Evolutionary conservation across 2,888 invertebrate species (phyloP).

Genomic region (Sturmia bella): DNA sequence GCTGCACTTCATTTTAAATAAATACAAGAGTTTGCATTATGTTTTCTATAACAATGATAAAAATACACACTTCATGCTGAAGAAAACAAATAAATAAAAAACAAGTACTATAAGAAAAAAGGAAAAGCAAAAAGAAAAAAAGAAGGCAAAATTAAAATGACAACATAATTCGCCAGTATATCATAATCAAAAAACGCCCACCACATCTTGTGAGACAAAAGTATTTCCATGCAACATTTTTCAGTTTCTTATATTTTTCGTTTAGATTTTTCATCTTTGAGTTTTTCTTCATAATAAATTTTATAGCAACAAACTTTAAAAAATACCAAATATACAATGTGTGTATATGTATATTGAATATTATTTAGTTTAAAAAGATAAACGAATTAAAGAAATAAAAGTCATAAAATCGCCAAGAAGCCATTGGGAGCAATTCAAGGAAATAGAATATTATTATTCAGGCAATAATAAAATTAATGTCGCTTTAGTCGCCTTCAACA

Average conservation of each 20-base stretch:
- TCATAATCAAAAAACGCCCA: slow-evolving; percentile 75
- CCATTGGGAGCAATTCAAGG: slow-evolving; percentile 23
- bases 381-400: slow-evolving; percentile 31
- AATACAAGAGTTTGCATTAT: slow-evolving; percentile 45
- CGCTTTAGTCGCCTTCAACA: neutral
- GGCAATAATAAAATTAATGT: slow-evolving; percentile 5
- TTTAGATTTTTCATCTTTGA: slow-evolving; percentile 8
- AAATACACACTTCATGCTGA: slow-evolving; percentile 21
- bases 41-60: slow-evolving; percentile 45
- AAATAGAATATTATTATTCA: slow-evolving; percentile 17
- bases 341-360: slow-evolving; percentile 24
- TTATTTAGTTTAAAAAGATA: slow-evolving; percentile 31
- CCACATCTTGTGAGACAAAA: slow-evolving; percentile 68
- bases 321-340: slow-evolving; percentile 41
- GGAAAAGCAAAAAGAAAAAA: slow-evolving; percentile 37
- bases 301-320: slow-evolving; percentile 60
- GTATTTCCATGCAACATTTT: slow-evolving; percentile 61
- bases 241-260: slow-evolving; percentile 22
- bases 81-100: slow-evolving; percentile 41
- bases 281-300: slow-evolving; percentile 49
- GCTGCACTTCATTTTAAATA: slow-evolving; percentile 55
- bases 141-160: slow-evolving; percentile 72
- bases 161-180: slow-evolving; percentile 77
- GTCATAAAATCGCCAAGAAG: slow-evolving; percentile 21
- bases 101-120: slow-evolving; percentile 44